phyloP scores from a whole-genome alignment of 2,888 invertebrate genomes.

The Heterodera filipjevi region DNA sequence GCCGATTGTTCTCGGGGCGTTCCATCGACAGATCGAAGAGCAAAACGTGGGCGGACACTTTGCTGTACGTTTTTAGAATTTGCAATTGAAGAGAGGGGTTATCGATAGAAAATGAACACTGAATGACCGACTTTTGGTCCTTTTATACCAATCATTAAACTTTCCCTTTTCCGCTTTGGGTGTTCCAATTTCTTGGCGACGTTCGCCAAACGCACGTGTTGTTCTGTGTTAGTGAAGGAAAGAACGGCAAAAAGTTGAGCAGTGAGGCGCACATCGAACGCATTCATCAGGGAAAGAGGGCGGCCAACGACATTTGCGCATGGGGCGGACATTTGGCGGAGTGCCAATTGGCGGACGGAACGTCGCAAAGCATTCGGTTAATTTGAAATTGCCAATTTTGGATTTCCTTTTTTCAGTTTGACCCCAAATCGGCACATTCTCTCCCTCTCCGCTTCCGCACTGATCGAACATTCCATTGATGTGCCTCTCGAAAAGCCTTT shows the following conservation, averaged over 20 bases:
- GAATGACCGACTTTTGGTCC: not conserved
- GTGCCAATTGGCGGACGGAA: constrained; percentile 50
- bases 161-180: constrained; percentile 32
- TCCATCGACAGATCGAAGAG: constrained; percentile 54
- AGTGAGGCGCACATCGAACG: constrained; percentile 46
- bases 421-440: constrained; percentile 40
- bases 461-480: constrained; percentile 44
- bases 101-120: not conserved
- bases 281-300: constrained; percentile 55
- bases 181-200: constrained; percentile 62
- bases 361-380: constrained; percentile 8
- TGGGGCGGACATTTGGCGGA: constrained; percentile 63
- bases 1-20: constrained; percentile 61
- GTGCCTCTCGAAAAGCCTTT: constrained; percentile 44
- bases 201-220: constrained; percentile 54
- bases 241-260: constrained; percentile 37
- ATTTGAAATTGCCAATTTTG: constrained; percentile 36
- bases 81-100: not conserved
- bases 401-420: constrained; percentile 45
- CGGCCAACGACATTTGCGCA: constrained; percentile 60
- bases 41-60: constrained; percentile 58
- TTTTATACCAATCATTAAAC: not conserved
- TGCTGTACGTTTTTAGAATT: constrained; percentile 45
- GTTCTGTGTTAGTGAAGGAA: constrained; percentile 47
- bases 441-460: constrained; percentile 32